Evolutionary conservation across 2,113 vertebrate genomes (phyloP), one percentile per base, ranked within the genome.

Genomic region (Phoxinus phoxinus): DNA sequence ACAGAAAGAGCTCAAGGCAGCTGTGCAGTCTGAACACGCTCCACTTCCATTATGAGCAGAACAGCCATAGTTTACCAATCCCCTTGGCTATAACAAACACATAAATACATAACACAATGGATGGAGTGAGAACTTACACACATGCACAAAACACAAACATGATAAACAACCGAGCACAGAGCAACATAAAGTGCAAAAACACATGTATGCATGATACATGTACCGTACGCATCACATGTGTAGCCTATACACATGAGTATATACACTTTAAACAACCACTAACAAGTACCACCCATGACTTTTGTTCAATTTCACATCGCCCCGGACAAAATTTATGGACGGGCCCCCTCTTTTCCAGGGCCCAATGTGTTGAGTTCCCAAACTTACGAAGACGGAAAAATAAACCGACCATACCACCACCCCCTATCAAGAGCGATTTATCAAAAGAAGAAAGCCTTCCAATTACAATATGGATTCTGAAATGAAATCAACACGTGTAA

Each of bases 1-100:
- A n/a, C n/a, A n/a, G 56, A 25, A 23, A 37, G 71, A 65, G 41
- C 58, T 59, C 6, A 32, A 69, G 44, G 80, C 80, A 53, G 63
- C 6, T 84, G 61, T 78, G 46, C 7, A 81, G 32, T 86, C 67
- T 86, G 77, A 86, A 81, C 77, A 73, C 37, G 35, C 46, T 85
- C 46, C 56, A 65, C 84, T 72, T 72, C 76, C 48, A 67, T 63
- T 80, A 65, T 30, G 58, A 65, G 59, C 15, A 44, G 37, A 81
- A 48, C 41, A 69, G 44, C 5, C 63, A 32, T 32, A 48, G 80
- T 69, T 51, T 82, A 82, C 80, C 44, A 35, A 65, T 67, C 61
- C 80, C 63, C 63, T 48, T 27, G 27, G 63, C 37, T 82, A 48
- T 19, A 25, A 59, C 44, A 82, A 69, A 82, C 79, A 51, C n/a